phyloP scores from a whole-genome alignment of 2,113 vertebrate genomes.

The Chlorocebus sabaeus region DNA sequence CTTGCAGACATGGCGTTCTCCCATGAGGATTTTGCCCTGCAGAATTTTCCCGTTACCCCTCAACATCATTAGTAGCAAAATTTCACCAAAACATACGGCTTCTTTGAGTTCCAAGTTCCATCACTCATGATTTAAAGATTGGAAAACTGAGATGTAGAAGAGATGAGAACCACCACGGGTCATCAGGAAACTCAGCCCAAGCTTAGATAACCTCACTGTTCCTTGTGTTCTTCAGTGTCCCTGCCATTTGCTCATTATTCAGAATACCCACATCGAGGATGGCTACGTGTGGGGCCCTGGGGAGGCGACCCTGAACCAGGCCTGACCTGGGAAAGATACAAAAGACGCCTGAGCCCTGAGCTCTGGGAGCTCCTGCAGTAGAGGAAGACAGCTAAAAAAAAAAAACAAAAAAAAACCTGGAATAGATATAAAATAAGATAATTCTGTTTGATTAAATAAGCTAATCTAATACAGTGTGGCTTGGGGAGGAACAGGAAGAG shows the following conservation, averaged over 20 bases:
- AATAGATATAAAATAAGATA: too few relatives aligned
- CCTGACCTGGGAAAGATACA: background rate
- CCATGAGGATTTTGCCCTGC: background rate
- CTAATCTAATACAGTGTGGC: fast-evolving
- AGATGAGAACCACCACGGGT: background rate
- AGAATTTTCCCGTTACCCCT: background rate
- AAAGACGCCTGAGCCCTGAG: too few relatives aligned
- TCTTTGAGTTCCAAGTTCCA: background rate
- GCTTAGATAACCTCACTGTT: background rate
- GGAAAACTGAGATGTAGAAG: too few relatives aligned
- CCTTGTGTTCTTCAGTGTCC: background rate
- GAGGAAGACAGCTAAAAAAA: background rate
- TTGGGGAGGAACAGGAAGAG: background rate
- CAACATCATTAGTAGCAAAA: background rate
- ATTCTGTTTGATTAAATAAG: too few relatives aligned
- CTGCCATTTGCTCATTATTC: background rate
- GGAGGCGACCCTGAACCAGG: too few relatives aligned
- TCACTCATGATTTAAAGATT: too few relatives aligned
- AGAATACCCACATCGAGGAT: too few relatives aligned
- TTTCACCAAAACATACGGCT: background rate
- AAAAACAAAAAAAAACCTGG: background rate
- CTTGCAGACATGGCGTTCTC: fast-evolving
- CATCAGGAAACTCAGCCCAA: too few relatives aligned
- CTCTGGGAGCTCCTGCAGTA: background rate
- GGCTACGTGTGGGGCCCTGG: too few relatives aligned